phyloP scores from a whole-genome alignment of 2,888 invertebrate genomes.

The Tethea ocularis region DNA sequence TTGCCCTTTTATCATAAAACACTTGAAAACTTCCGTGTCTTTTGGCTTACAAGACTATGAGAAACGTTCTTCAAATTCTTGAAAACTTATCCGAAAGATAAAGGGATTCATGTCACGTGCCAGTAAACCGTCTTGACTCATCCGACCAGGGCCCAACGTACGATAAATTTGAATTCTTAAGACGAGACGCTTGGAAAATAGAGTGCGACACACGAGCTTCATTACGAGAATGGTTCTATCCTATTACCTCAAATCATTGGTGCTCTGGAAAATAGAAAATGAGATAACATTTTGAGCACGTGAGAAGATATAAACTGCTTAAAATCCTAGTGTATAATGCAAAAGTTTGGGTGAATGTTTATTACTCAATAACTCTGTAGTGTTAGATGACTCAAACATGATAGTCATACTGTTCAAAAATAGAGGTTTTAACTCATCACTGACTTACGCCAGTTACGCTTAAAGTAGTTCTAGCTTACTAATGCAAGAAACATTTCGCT shows the following conservation, averaged over 20 bases:
- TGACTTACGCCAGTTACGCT: neutral
- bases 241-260: neutral
- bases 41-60: constrained; percentile 21
- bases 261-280: neutral
- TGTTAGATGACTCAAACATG: constrained; percentile 1
- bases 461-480: neutral
- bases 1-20: constrained; percentile 33
- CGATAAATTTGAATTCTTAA: constrained; percentile 69
- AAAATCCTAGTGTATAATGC: neutral
- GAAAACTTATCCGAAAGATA: constrained; percentile 36
- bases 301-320: neutral
- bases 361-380: no score
- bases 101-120: constrained; percentile 68
- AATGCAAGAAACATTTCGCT: constrained; percentile 1
- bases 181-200: constrained; percentile 50
- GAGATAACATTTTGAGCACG: neutral
- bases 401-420: constrained; percentile 5
- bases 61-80: constrained; percentile 38
- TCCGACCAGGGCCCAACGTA: constrained; percentile 44
- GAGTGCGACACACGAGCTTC: constrained; percentile 22
- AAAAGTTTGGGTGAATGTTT: no score
- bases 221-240: constrained; percentile 5
- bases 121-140: constrained; percentile 63
- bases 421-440: constrained; percentile 4
- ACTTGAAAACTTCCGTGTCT: constrained; percentile 41